Evolutionary conservation across 2,113 vertebrate genomes (phyloP), one percentile per base, ranked within the genome.

Genomic region (Chelonoidis abingdonii): DNA sequence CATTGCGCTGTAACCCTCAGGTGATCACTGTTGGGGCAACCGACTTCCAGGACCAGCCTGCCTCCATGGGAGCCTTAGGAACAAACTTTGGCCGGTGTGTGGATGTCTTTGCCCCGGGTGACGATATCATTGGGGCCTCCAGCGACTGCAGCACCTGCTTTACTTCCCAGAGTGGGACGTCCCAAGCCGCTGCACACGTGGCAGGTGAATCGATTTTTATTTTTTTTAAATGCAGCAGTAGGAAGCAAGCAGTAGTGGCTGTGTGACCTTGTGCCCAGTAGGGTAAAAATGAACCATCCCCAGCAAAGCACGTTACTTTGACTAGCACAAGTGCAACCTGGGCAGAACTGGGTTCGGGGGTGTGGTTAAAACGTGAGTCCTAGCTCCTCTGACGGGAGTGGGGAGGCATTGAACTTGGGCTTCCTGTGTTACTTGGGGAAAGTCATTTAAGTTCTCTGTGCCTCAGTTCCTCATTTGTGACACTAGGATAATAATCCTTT

Each of bases 61-160:
- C 98, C 94, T 98, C 97, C 17, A 97, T 98, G 27, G 99, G 99
- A 72, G 97, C 94, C 2, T 97, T 98, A 22, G 99, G 99, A 76
- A 99, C 98, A 83, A 99, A 99, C 95, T 98, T 98, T 0, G 99
- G 99, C 57, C 98, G 98, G 89, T 99, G 99, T 1, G 98, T 99
- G 86, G 99, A 99, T 85, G 84, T 99, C 78, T 99, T 99, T 24
- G 99, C 99, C 6, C 99, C 99, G 0, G 99, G 99, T 11, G 99
- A 99, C 5, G 99, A 99, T 97, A 99, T 99, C 29, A 89, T 99
- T 0, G 98, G 99, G 0, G 99, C 99, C 75, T 99, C 99, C 89
- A 99, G 99, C 1, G 99, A 99, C 97, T 99, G 99, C 80, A 98
- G 97, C 92, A 99, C 99, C 3, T 99, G 99, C 92, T 99, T 99